Percentiles rank a stretch among this genome's conserved stretches.
Evolutionary conservation across 2,113 vertebrate species (phyloP).

Genomic region (Psophia crepitans): DNA sequence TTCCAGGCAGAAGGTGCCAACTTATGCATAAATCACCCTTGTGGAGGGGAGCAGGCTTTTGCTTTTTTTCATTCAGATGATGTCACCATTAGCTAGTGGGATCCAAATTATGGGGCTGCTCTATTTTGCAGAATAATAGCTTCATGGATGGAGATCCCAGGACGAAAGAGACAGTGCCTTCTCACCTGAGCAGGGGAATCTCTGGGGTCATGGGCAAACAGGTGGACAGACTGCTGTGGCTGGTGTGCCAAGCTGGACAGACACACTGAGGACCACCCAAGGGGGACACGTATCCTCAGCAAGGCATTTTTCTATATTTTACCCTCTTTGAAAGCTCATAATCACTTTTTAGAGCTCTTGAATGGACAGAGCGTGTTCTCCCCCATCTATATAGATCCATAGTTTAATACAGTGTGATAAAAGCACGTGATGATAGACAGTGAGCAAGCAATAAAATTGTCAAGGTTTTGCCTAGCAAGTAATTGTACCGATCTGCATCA

Average conservation of each 20-base stretch:
- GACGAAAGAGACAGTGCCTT: background rate
- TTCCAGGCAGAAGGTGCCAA: background rate
- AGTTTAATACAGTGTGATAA: background rate
- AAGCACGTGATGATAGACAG: background rate
- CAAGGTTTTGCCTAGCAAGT: background rate
- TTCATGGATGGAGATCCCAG: background rate
- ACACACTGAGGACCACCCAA: background rate
- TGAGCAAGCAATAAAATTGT: background rate
- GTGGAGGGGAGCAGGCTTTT: background rate
- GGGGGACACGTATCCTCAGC: background rate
- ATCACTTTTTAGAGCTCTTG: background rate
- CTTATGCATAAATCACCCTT: background rate
- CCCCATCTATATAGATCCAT: background rate
- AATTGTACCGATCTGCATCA: background rate
- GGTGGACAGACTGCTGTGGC: background rate
- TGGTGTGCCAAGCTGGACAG: background rate
- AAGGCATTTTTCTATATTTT: background rate
- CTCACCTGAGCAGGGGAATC: background rate
- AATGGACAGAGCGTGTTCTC: background rate
- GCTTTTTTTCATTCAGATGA: background rate
- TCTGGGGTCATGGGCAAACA: background rate
- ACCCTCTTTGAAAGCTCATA: background rate
- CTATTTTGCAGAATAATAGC: background rate
- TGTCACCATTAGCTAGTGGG: background rate
- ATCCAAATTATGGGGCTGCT: background rate